Conservation (phyloP, 2,113 vertebrate genomes). For the Lasiurus cinereus region DNA sequence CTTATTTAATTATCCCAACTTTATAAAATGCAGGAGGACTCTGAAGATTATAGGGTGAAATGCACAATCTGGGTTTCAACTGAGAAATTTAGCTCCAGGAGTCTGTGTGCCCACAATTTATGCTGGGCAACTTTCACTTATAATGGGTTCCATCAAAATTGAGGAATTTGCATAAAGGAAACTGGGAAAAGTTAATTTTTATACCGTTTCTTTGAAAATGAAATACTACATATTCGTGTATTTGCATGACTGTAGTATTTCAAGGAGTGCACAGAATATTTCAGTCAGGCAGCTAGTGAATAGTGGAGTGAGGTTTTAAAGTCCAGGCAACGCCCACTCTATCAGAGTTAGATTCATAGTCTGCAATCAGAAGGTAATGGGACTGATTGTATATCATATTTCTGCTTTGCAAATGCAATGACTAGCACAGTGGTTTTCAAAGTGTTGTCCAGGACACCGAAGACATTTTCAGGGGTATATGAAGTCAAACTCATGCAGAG, state of each 20-base stretch:
- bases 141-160: not conserved
- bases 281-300: not conserved
- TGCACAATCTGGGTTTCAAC: not conserved
- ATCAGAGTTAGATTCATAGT: not conserved
- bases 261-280: not conserved
- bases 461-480: not conserved
- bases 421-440: not conserved
- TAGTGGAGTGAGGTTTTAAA: not conserved
- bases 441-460: not conserved
- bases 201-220: not conserved
- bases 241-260: not conserved
- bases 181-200: not conserved
- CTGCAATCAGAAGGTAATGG: not conserved
- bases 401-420: constrained; percentile 11
- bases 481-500: not conserved
- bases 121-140: not conserved
- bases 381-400: not conserved
- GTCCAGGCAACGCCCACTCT: not conserved
- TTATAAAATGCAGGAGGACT: not conserved
- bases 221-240: not conserved
- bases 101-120: not conserved
- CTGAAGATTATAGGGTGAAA: not conserved
- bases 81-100: not conserved
- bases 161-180: not conserved
- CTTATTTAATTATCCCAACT: not conserved